These are phyloP conservation scores for Tetramorium parvispinum DNA, from an alignment of 1,140 invertebrate species.

Conservation along the genomic window DNA sequence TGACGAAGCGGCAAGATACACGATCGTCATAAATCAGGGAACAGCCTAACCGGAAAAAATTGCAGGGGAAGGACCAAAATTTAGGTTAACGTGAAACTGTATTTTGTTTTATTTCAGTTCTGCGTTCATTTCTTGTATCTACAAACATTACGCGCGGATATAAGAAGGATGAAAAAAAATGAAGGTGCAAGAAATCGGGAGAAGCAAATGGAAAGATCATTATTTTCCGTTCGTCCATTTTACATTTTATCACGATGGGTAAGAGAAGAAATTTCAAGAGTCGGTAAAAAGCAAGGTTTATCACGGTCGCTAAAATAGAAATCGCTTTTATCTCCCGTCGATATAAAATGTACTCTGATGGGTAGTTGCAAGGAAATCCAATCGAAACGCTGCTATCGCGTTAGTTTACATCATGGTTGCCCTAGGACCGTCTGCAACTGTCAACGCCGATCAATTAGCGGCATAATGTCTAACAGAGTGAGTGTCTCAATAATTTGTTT, in stretches of 20 bases:
- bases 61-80: background rate
- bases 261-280: background rate
- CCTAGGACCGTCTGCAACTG: conserved; percentile 66
- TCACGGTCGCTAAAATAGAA: background rate
- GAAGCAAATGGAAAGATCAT: background rate
- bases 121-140: background rate
- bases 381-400: background rate
- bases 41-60: background rate
- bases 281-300: no score
- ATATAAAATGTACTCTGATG: background rate
- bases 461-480: conserved; percentile 78
- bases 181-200: background rate
- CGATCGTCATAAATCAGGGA: background rate
- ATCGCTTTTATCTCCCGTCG: background rate
- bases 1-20: background rate
- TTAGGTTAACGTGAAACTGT: background rate
- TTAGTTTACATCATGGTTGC: conserved; percentile 75
- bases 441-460: conserved; percentile 73
- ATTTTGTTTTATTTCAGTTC: background rate
- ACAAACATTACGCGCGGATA: background rate
- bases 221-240: background rate
- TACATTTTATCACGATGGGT: background rate
- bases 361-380: background rate
- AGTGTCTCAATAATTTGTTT: background rate
- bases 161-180: background rate